A percentile compares a stretch with the other conserved stretches of the same genome.
Evolutionary conservation across 2,113 vertebrate genomes (phyloP).

Genomic region (Erpornis zantholeuca): DNA sequence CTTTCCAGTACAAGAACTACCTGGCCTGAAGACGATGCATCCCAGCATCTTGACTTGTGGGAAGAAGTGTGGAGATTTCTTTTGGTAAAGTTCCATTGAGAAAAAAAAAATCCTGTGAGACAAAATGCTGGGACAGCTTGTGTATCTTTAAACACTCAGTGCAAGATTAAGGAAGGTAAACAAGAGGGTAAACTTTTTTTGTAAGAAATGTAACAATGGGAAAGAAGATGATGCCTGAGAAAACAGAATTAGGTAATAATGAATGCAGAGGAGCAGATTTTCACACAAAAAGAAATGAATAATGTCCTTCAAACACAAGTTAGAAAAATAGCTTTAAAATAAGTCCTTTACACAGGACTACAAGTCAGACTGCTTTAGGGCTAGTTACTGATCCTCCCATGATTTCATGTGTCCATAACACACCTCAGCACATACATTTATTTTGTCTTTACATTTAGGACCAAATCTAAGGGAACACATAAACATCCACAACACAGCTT

Average conservation of each 20-base stretch:
- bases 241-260: neutral
- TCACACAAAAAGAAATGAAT: neutral
- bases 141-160: neutral
- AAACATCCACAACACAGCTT: neutral
- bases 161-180: neutral
- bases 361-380: neutral
- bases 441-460: neutral
- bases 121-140: neutral
- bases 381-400: neutral
- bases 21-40: accelerated
- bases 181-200: neutral
- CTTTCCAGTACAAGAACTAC: neutral
- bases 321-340: neutral
- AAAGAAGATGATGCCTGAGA: neutral
- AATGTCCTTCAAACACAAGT: neutral
- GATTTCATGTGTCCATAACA: neutral
- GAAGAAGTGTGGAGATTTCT: neutral
- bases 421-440: neutral
- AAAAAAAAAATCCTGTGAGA: neutral
- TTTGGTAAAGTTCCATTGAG: neutral
- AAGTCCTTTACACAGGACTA: neutral
- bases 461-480: neutral
- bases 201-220: neutral
- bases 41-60: neutral
- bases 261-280: neutral